Evolutionary conservation across 2,888 invertebrate genomes (phyloP).

Genomic region (Scaptomyza tumidula): DNA sequence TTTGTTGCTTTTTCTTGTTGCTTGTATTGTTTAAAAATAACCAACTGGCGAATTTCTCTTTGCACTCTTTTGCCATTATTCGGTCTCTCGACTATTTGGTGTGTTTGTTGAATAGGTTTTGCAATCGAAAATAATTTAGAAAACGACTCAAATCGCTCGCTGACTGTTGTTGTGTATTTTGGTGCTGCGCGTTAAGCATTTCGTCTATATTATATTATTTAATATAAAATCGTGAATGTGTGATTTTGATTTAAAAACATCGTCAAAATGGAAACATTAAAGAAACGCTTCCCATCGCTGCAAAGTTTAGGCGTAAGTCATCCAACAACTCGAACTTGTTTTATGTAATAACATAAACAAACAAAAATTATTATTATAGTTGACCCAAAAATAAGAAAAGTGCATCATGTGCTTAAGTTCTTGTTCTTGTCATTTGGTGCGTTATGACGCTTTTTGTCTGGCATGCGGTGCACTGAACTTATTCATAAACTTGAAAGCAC

Average conservation of each 20-base stretch:
- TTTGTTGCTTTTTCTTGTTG: background rate
- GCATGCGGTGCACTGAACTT: conserved; percentile 53
- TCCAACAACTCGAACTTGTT: conserved; percentile 24
- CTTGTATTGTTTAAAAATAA: conserved; percentile 69
- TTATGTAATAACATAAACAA: conserved; percentile 38
- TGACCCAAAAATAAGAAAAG: conserved; percentile 42
- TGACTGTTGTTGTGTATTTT: conserved; percentile 49
- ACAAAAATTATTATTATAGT: background rate
- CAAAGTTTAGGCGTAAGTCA: conserved; percentile 86
- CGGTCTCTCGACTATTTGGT: conserved; percentile 30
- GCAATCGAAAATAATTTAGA: conserved; percentile 74
- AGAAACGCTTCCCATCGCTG: conserved; percentile 86
- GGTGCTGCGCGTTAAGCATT: conserved; percentile 52
- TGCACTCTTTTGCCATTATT: conserved; percentile 47
- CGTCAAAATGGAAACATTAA: conserved; percentile 82
- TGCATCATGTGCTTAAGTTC: conserved; percentile 3
- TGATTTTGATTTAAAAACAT: conserved; percentile 4
- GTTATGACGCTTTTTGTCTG: conserved; percentile 32
- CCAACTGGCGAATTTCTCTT: conserved; percentile 63
- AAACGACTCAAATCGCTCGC: conserved; percentile 77
- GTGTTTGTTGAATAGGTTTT: conserved; percentile 25
- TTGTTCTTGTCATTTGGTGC: conserved; percentile 15
- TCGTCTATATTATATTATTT: conserved; percentile 45
- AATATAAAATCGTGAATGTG: conserved; percentile 40
- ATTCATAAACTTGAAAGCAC: conserved; percentile 14